Conservation (phyloP, 37 sponge, comb jelly and placozoan species). For the Amphimedon queenslandica region DNA sequence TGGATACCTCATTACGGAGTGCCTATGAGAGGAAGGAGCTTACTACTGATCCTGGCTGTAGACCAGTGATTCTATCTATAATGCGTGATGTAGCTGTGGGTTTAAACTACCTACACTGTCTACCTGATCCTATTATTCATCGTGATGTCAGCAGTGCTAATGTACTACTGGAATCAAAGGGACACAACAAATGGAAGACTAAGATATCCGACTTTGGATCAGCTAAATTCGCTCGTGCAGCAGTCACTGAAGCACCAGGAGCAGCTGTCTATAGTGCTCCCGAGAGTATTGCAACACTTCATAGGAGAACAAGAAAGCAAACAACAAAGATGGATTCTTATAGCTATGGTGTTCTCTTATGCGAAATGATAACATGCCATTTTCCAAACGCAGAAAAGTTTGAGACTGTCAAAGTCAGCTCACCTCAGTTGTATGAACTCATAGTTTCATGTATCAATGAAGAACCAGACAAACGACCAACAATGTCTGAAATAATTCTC, state of each 20-base stretch:
- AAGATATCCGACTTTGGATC: slow-evolving; percentile 83
- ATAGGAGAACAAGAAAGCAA: not conserved
- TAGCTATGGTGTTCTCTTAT: slow-evolving; percentile 63
- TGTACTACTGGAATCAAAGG: slow-evolving; percentile 44
- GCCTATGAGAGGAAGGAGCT: slow-evolving; percentile 16
- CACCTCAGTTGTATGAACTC: not conserved
- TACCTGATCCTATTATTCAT: slow-evolving; percentile 69
- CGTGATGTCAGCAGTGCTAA: slow-evolving; percentile 83
- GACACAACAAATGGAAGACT: slow-evolving; percentile 27
- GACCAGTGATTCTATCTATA: slow-evolving; percentile 8
- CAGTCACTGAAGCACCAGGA: slow-evolving; percentile 50
- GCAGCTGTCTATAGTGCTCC: slow-evolving; percentile 71
- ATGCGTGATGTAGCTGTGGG: slow-evolving; percentile 63
- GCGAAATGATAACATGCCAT: slow-evolving; percentile 23
- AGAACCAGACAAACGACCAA: slow-evolving; percentile 5
- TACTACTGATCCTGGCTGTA: not conserved
- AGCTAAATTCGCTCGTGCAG: slow-evolving; percentile 52
- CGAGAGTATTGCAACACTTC: slow-evolving; percentile 25
- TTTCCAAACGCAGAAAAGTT: slow-evolving; percentile 24
- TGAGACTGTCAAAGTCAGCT: not conserved
- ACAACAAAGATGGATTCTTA: slow-evolving; percentile 63
- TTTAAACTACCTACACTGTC: slow-evolving; percentile 73
- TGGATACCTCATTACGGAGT: slow-evolving; percentile 54
- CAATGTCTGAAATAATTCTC: not conserved
- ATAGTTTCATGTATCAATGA: not conserved